phyloP scores from a whole-genome alignment of 2,797 vertebrate species.

The Acrocephalus scirpaceus region DNA sequence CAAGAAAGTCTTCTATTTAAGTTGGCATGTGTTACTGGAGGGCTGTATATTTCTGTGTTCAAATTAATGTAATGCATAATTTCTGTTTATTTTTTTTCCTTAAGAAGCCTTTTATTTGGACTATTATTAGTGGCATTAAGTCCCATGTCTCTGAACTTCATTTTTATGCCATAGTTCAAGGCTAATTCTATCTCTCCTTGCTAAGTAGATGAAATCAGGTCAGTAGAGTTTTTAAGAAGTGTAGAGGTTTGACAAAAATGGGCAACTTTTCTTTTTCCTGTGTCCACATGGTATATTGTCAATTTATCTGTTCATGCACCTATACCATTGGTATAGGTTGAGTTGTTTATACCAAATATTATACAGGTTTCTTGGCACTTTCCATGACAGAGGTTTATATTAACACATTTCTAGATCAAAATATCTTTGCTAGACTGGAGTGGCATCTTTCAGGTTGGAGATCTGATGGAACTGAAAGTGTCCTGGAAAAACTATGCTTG shows the following conservation, averaged over 20 bases:
- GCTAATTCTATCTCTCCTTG: neutral
- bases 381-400: neutral
- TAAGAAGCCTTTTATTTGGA: neutral
- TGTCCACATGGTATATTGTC: neutral
- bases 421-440: neutral
- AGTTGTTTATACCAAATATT: neutral
- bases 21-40: neutral
- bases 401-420: neutral
- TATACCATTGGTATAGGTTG: neutral
- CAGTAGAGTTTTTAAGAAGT: neutral
- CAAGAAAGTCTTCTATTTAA: neutral
- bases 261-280: neutral
- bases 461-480: neutral
- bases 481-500: neutral
- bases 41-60: neutral
- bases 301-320: neutral
- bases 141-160: neutral
- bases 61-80: neutral
- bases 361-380: neutral
- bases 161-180: neutral
- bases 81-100: neutral
- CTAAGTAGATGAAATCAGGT: neutral
- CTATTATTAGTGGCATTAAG: neutral
- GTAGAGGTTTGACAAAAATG: neutral
- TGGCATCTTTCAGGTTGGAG: neutral